Evolutionary conservation across 2,888 invertebrate genomes (phyloP), one percentile per base, ranked within the genome.

Genomic region (Eristalinus aeneus): DNA sequence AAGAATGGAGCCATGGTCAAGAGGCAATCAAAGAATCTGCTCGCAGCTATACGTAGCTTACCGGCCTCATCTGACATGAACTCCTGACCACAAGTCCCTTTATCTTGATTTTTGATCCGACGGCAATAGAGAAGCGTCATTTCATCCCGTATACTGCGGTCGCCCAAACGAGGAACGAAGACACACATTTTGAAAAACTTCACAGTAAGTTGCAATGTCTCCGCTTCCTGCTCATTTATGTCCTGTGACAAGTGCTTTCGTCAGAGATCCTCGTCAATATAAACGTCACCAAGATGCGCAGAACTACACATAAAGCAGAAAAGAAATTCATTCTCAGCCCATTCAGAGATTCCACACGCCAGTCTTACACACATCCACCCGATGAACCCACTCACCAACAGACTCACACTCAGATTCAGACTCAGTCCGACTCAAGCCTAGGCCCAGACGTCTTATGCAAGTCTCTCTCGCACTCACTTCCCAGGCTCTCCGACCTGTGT

Each of bases 361-460:
- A n/a, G n/a, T n/a, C n/a, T n/a, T 27, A 76, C 76, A 36, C 39
- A 11, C 31, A 36, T 16, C 20, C 58, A 31, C 22, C 73, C 63
- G 75, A 68, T 75, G 75, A 75, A 75, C 61, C 46, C 53, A 46
- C 16, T 46, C 46, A 46, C 46, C 46, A n/a, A 46, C 46, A 46
- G 16, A 8, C 39, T 46, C 16, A 46, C n/a, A 46, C 39, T n/a
- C n/a, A 6, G 39, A 5, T 46, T 36, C 71, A 58, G 58, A 12
- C 23, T 58, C 56, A 11, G 27, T 20, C 16, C n/a, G 22, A 12
- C 5, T 27, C 11, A 27, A 27, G 27, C 27, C 27, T 27, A 27
- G 5, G 5, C 27, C 27, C 27, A n/a, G n/a, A n/a, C n/a, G n/a
- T n/a, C 20, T 22, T 61, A 46, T 27, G 46, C 32, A 72, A 61